Evolutionary conservation across 2,888 invertebrate genomes (phyloP).

Genomic region (Pandemis cinnamomeana): DNA sequence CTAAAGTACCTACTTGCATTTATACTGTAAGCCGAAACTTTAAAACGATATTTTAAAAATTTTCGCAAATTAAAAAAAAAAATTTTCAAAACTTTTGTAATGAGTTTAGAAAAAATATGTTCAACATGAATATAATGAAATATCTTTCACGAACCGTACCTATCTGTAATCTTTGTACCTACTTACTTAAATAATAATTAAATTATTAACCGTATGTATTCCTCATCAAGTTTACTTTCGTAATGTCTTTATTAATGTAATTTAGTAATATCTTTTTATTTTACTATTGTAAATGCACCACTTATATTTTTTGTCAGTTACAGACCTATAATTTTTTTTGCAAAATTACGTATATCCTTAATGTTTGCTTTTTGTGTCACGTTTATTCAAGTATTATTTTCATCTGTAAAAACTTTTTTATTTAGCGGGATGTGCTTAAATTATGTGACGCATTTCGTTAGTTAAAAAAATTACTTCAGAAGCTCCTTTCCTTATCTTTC

Average conservation of each 20-base stretch:
- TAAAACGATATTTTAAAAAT: not conserved
- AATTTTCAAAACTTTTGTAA: not conserved
- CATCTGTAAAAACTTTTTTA: constrained; percentile 48
- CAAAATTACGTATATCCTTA: not conserved
- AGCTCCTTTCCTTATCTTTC: constrained; percentile 63
- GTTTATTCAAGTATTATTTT: constrained; percentile 20
- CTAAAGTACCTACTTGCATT: constrained; percentile 39
- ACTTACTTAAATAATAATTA: constrained; percentile 33
- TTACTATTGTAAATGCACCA: too few species aligned
- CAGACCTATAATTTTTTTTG: not conserved
- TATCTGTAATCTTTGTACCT: constrained; percentile 21
- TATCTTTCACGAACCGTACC: constrained; percentile 1
- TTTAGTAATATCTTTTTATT: too few species aligned
- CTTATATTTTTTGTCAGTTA: not conserved
- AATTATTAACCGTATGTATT: not conserved
- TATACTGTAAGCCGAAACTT: constrained; percentile 27
- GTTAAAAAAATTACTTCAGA: constrained; percentile 55
- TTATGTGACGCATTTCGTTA: constrained; percentile 49
- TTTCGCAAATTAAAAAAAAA: not conserved
- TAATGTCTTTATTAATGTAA: not conserved
- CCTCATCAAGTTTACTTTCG: not conserved
- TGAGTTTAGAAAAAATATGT: not conserved
- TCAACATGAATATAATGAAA: not conserved
- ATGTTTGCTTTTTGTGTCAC: constrained; percentile 15
- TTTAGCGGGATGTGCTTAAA: constrained; percentile 78